phyloP scores from a whole-genome alignment of 2,888 invertebrate species.

The Biston betularia region DNA sequence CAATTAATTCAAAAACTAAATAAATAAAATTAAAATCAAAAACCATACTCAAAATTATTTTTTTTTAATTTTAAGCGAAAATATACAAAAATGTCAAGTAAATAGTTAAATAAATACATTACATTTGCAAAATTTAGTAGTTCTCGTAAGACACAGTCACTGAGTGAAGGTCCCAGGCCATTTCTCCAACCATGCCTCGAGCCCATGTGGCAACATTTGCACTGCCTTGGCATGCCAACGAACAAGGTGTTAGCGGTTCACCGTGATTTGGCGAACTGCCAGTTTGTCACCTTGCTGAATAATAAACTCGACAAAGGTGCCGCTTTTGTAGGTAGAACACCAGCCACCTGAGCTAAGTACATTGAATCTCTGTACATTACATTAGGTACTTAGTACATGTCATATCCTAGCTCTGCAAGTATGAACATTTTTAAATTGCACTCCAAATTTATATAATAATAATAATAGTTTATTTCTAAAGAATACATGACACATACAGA shows the following conservation, averaged over 20 bases:
- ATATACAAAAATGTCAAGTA: background rate
- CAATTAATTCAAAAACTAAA: no score
- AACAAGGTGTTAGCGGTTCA: constrained; percentile 29
- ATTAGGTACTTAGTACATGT: no score
- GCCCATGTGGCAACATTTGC: constrained; percentile 8
- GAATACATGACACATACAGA: no score
- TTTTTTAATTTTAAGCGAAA: no score
- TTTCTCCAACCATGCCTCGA: background rate
- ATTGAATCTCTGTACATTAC: no score
- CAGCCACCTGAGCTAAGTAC: no score
- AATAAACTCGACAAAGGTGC: background rate
- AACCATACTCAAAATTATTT: no score
- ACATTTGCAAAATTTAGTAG: background rate
- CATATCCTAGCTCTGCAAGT: no score
- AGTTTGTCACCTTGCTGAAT: constrained; percentile 5
- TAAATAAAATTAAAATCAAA: no score
- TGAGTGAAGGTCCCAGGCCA: background rate
- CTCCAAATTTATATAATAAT: no score
- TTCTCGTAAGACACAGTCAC: background rate
- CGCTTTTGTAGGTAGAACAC: background rate
- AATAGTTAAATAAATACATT: background rate
- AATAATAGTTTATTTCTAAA: no score
- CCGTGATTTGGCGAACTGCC: constrained; percentile 22
- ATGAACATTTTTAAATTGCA: no score
- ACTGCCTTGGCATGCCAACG: constrained; percentile 14